Conservation (phyloP, 2,113 vertebrate genomes). For the Tupaia chinensis region DNA sequence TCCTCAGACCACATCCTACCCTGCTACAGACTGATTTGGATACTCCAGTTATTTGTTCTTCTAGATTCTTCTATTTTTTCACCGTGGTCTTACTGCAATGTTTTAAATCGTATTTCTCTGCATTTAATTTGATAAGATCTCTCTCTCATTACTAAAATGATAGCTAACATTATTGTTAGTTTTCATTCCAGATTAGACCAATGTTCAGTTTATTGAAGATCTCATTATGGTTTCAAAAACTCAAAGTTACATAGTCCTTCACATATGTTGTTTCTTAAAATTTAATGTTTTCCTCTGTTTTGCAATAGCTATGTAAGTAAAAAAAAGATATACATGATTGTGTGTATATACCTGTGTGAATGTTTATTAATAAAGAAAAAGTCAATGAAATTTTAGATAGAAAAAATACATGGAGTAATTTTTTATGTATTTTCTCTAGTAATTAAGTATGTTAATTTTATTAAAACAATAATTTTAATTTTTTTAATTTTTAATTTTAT, state of each 20-base stretch:
- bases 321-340: not conserved
- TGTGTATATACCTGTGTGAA: not conserved
- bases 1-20: constrained; percentile 33
- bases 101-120: not conserved
- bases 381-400: not conserved
- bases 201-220: not conserved
- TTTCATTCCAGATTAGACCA: not conserved
- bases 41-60: not conserved
- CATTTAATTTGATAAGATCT: not conserved
- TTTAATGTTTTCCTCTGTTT: not conserved
- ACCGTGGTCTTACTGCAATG: not conserved
- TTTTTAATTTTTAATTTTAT: too few relatives aligned
- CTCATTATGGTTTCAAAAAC: not conserved
- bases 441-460: not conserved
- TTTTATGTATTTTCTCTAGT: not conserved
- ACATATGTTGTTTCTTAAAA: not conserved
- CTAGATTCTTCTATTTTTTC: not conserved
- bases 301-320: not conserved
- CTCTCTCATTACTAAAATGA: not conserved
- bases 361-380: not conserved
- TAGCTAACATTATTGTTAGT: not conserved
- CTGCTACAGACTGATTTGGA: not conserved
- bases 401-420: not conserved
- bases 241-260: not conserved
- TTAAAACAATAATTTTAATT: not conserved